Percentiles rank a stretch among this genome's conserved stretches.
phyloP scores from a whole-genome alignment of 2,888 invertebrate species.

The Rhabditoides inermis region DNA sequence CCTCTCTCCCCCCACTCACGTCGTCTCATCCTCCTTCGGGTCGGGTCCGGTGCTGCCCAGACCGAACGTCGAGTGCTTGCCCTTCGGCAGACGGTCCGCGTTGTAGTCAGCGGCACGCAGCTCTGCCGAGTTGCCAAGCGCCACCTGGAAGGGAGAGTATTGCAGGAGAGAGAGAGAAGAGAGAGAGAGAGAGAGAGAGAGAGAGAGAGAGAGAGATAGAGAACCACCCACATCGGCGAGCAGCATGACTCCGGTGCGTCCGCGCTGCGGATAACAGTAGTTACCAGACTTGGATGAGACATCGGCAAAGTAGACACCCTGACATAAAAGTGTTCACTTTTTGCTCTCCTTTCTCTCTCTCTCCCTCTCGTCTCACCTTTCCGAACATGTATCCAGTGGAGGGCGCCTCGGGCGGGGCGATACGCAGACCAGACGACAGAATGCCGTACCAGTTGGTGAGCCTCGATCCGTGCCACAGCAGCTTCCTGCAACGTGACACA shows the following conservation, averaged over 20 bases:
- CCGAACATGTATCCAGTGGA: conserved; percentile 58
- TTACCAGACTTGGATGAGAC: conserved; percentile 59
- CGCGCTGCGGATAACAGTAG: conserved; percentile 55
- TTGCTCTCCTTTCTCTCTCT: too few relatives aligned
- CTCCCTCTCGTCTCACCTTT: too few relatives aligned
- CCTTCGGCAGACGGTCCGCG: conserved; percentile 54
- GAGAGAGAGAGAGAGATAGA: not conserved
- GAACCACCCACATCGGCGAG: conserved; percentile 55
- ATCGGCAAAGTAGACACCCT: conserved; percentile 60
- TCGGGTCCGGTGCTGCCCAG: conserved; percentile 54
- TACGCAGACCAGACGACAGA: conserved; percentile 56
- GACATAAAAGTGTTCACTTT: too few relatives aligned
- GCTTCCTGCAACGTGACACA: conserved; percentile 52
- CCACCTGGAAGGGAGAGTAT: conserved; percentile 18
- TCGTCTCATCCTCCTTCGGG: conserved; percentile 13
- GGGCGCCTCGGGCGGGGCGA: conserved; percentile 59
- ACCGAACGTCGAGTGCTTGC: conserved; percentile 55
- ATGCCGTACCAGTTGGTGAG: conserved; percentile 58
- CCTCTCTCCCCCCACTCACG: conserved; percentile 17
- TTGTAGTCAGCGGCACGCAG: conserved; percentile 53
- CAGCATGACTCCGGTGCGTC: conserved; percentile 54
- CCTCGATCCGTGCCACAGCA: conserved; percentile 59
- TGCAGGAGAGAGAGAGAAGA: not conserved
- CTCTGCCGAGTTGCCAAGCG: conserved; percentile 53
- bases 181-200: not conserved